Evolutionary conservation across 1,140 invertebrate species (phyloP).

Genomic region (Scaptodrosophila lebanonensis): DNA sequence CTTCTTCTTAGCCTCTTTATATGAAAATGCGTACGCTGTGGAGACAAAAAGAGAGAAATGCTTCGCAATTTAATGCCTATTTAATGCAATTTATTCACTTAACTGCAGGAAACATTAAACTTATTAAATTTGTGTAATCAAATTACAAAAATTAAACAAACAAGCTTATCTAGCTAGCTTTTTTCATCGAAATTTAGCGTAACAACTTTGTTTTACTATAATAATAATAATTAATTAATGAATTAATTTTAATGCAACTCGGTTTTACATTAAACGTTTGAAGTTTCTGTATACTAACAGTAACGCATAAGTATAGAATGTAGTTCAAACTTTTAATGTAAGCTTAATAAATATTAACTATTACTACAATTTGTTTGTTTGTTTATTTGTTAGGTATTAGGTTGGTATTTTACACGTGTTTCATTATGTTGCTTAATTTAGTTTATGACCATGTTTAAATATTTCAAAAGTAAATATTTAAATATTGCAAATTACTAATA

Average conservation of each 20-base stretch:
- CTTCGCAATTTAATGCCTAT: slow-evolving; percentile 32
- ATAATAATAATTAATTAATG: no score
- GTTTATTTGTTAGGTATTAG: slow-evolving; percentile 36
- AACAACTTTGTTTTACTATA: slow-evolving; percentile 61
- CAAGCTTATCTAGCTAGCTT: slow-evolving; percentile 50
- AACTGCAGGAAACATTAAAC: slow-evolving; percentile 50
- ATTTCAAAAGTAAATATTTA: no score
- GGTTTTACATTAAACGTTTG: slow-evolving; percentile 25
- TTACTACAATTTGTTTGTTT: no score
- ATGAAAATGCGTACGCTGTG: slow-evolving; percentile 1
- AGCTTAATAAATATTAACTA: slow-evolving; percentile 46
- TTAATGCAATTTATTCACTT: slow-evolving; percentile 56
- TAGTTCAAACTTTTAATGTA: slow-evolving; percentile 21
- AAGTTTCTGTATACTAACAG: slow-evolving; percentile 28
- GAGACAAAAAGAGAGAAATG: no score
- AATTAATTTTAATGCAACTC: slow-evolving; percentile 11
- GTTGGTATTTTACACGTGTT: slow-evolving; percentile 45
- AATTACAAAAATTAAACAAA: slow-evolving; percentile 61
- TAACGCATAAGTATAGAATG: slow-evolving; percentile 39
- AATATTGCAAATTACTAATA: slow-evolving; percentile 54
- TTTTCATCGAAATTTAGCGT: slow-evolving; percentile 44
- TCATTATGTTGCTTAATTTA: slow-evolving; percentile 16
- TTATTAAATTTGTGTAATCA: slow-evolving; percentile 34
- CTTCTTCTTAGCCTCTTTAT: background rate
- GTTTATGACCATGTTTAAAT: slow-evolving; percentile 9